Evolutionary conservation across 2,797 vertebrate species (phyloP).

Genomic region (Clamator glandarius): DNA sequence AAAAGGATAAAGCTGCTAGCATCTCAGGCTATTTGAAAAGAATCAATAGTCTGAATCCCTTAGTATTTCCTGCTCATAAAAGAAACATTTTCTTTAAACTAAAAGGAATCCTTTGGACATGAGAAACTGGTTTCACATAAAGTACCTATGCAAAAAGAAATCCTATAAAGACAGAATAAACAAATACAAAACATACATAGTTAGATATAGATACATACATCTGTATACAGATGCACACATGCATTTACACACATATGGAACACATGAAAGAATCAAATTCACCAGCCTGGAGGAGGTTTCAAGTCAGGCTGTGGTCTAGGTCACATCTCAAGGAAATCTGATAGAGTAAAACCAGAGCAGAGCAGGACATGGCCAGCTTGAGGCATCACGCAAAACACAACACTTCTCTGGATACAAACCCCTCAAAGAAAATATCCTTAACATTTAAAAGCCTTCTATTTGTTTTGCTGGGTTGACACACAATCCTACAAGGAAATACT

Average conservation of each 20-base stretch:
- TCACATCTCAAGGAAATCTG: not conserved
- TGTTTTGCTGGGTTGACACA: not conserved
- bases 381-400: not conserved
- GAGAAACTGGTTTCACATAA: not conserved
- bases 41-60: slow-evolving; percentile 55
- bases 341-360: not conserved
- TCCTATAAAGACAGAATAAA: not conserved
- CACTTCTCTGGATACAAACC: not conserved
- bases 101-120: not conserved
- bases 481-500: not conserved
- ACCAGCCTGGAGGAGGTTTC: not conserved
- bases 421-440: not conserved
- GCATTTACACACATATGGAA: no score
- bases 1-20: slow-evolving; percentile 22
- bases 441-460: not conserved
- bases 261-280: not conserved
- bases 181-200: not conserved
- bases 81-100: not conserved
- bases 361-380: not conserved
- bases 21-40: not conserved
- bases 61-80: not conserved
- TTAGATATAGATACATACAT: no score
- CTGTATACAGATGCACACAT: fast-evolving
- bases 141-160: not conserved
- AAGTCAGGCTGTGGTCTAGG: not conserved